Percentiles rank a stretch among this genome's conserved stretches.
Conservation (phyloP, 2,113 vertebrate genomes). For the Alexandromys fortis region DNA sequence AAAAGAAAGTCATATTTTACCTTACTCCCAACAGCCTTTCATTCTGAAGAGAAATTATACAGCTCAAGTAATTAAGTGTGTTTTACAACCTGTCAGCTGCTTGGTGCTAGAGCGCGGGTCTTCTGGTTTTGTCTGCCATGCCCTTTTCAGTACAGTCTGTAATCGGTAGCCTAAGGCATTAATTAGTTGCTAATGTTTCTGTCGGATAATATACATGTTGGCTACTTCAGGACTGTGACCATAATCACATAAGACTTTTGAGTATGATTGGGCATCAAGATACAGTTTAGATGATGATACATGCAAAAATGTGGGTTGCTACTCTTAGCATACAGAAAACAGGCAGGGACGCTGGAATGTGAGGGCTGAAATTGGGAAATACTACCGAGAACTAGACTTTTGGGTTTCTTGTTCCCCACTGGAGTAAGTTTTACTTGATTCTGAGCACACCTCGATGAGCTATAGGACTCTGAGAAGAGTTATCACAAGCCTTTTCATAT, state of each 20-base stretch:
- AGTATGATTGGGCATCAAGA: neutral
- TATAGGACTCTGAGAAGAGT: neutral
- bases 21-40: neutral
- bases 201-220: neutral
- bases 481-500: neutral
- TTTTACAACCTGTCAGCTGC: neutral
- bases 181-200: neutral
- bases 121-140: neutral
- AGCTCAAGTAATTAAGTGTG: neutral
- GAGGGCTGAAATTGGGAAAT: neutral
- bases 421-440: slow-evolving; percentile 6
- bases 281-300: neutral
- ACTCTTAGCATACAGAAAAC: neutral
- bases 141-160: neutral
- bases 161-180: neutral
- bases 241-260: neutral
- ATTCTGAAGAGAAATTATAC: neutral
- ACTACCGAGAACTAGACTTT: neutral
- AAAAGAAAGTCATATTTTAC: neutral
- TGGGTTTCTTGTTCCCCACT: neutral
- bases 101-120: neutral
- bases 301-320: neutral
- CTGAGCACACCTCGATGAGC: neutral
- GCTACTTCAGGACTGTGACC: neutral
- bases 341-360: neutral